These are phyloP conservation scores for Ophonus ardosiacus DNA, from an alignment of 2,888 invertebrate genomes.

Conservation along the genomic window DNA sequence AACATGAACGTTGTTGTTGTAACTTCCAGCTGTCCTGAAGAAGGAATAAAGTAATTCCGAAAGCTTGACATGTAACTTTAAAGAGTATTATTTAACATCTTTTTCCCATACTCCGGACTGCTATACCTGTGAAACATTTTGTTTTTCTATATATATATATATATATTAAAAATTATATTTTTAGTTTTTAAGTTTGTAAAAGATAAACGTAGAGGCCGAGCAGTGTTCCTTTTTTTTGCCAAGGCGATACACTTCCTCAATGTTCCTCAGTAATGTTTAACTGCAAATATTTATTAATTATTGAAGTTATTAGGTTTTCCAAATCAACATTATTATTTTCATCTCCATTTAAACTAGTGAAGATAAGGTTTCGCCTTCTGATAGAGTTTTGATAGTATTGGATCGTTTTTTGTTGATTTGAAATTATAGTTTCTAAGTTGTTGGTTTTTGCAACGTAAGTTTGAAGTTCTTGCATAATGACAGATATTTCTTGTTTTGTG, in stretches of 20 bases:
- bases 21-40: too few relatives aligned
- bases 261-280: not conserved
- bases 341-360: not conserved
- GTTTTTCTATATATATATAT: too few relatives aligned
- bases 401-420: not conserved
- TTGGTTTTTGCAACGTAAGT: not conserved
- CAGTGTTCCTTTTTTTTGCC: not conserved
- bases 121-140: too few relatives aligned
- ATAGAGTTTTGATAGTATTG: not conserved
- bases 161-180: not conserved
- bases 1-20: too few relatives aligned
- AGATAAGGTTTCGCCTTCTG: not conserved
- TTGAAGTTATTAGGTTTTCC: not conserved
- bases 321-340: not conserved
- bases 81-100: too few relatives aligned
- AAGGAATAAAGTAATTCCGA: too few relatives aligned
- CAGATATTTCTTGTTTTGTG: not conserved
- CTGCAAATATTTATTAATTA: not conserved
- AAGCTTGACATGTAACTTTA: too few relatives aligned
- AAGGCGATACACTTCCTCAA: not conserved
- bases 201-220: not conserved
- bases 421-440: not conserved
- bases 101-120: too few relatives aligned
- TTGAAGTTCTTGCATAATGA: not conserved
- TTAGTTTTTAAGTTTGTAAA: not conserved